Evolutionary conservation across 64 coral and sea anemone species (phyloP).

Genomic region (Orbicella faveolata): DNA sequence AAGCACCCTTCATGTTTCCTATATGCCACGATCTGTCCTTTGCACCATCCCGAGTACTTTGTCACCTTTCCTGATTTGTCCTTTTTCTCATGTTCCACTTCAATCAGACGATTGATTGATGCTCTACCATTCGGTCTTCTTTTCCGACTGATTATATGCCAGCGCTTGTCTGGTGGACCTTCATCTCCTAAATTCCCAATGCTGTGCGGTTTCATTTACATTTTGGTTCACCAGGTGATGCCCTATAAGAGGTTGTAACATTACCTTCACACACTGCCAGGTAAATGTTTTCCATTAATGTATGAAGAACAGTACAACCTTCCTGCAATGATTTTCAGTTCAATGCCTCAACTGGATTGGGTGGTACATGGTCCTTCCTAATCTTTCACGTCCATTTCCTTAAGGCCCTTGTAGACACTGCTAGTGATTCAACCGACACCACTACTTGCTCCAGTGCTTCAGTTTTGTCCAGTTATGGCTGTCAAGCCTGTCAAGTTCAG

Average conservation of each 20-base stretch:
- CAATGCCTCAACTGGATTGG: no score
- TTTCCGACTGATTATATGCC: constrained; percentile 2
- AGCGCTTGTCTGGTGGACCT: constrained; percentile 42
- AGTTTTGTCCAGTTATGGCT: constrained; percentile 46
- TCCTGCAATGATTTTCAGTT: constrained; percentile 43
- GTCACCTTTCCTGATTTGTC: constrained; percentile 9
- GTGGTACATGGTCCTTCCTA: no score
- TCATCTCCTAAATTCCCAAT: constrained; percentile 4
- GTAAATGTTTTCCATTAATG: constrained; percentile 53
- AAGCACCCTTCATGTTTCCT: no score
- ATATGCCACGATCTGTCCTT: background rate
- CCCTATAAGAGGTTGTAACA: constrained; percentile 45
- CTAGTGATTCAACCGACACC: constrained; percentile 52
- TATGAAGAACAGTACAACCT: constrained; percentile 29
- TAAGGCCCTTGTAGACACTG: constrained; percentile 35
- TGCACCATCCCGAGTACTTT: constrained; percentile 39
- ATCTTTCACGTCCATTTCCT: no score
- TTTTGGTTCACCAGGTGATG: constrained; percentile 7
- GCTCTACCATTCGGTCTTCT: constrained; percentile 23
- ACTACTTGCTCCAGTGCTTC: constrained; percentile 58
- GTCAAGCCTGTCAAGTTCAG: constrained; percentile 4
- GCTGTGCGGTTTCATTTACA: constrained; percentile 35
- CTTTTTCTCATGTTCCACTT: no score
- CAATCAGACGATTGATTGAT: background rate
- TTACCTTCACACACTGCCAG: constrained; percentile 17